Base-by-base conservation (phyloP, 2,113 vertebrate genomes). In the Saguinus midas region DNA sequence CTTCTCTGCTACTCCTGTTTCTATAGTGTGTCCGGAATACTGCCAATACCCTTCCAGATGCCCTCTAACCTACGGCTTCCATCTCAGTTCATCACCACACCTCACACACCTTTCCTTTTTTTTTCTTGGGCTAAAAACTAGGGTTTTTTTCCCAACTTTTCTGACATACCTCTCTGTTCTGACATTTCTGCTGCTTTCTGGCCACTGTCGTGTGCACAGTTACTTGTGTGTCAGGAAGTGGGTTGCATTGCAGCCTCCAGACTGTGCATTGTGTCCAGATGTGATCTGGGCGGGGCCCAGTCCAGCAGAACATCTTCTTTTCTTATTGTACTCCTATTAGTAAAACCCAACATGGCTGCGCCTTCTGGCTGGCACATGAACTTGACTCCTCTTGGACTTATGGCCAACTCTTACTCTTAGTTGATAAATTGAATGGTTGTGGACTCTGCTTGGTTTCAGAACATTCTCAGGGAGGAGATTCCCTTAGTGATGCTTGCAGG, bases 211-310 rank as follows among this genome's bases (percentile, higher is more conserved):
- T 29, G 8, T 90, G 45, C 9, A 2, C 25, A 50, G 20, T 87
- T 83, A 76, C 50, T 25, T 68, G 0, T 29, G 14, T n/a, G 14
- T 73, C 35, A 32, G 61, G 64, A n/a, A 17, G 25, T 11, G 4
- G 21, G 66, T 76, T 0, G 0, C 8, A 12, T 2, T 21, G 21
- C 25, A 10, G 7, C 21, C 55, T 3, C 40, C 58, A 9, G 50
- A 40, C 27, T 58, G 16, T 55, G 58, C 66, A 10, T 27, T 75
- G 2, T 23, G 29, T 94, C 32, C 48, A 78, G 2, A 6, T 40
- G 45, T 35, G 64, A 40, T 50, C 55, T 91, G 25, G 32, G 43
- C 40, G 9, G 0, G 43, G 73, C 23, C 37, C 1, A 0, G 12
- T 43, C 20, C 8, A 1, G 45, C 23, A 21, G 55, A 50, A 40